A percentile compares a stretch with the other conserved stretches of the same genome.
These are phyloP conservation scores for Takifugu bimaculatus DNA, from an alignment of 2,113 vertebrate genomes.

Conservation along the genomic window DNA sequence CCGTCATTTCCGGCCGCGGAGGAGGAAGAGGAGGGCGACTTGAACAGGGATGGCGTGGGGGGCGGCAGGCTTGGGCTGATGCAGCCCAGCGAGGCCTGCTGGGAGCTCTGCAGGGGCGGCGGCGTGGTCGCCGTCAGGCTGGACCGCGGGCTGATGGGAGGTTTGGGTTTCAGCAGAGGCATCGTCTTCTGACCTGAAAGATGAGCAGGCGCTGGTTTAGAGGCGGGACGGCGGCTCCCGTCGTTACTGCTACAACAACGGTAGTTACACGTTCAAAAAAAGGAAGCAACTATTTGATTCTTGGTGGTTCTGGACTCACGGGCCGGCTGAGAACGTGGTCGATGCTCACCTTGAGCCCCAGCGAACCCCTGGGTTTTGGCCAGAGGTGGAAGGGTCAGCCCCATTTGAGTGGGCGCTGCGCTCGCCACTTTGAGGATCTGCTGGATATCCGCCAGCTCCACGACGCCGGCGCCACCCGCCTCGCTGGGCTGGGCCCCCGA, in stretches of 20 bases:
- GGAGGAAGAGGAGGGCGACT: constrained; percentile 65
- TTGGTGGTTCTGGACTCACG: no score
- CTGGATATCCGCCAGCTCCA: constrained; percentile 93
- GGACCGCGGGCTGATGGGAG: constrained; percentile 84
- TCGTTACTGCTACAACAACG: no score
- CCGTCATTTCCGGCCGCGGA: constrained; percentile 14
- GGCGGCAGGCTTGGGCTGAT: constrained; percentile 90
- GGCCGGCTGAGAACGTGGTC: no score
- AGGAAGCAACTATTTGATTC: no score
- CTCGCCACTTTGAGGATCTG: constrained; percentile 94
- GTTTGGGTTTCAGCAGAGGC: constrained; percentile 92
- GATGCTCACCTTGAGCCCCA: constrained; percentile 40
- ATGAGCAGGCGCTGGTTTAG: neutral
- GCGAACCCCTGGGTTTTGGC: constrained; percentile 80
- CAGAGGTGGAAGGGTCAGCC: constrained; percentile 83
- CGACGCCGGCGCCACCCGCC: constrained; percentile 18
- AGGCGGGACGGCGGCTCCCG: no score
- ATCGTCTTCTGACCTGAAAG: constrained; percentile 74
- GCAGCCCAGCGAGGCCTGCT: constrained; percentile 91
- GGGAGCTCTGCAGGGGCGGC: constrained; percentile 85
- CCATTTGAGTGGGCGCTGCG: constrained; percentile 83
- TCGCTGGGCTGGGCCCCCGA: constrained; percentile 72
- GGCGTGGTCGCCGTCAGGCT: constrained; percentile 86
- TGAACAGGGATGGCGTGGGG: constrained; percentile 76
- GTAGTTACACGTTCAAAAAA: no score